These are phyloP conservation scores for Synodontis membranacea DNA, from an alignment of 2,113 vertebrate species.

Conservation along the genomic window DNA sequence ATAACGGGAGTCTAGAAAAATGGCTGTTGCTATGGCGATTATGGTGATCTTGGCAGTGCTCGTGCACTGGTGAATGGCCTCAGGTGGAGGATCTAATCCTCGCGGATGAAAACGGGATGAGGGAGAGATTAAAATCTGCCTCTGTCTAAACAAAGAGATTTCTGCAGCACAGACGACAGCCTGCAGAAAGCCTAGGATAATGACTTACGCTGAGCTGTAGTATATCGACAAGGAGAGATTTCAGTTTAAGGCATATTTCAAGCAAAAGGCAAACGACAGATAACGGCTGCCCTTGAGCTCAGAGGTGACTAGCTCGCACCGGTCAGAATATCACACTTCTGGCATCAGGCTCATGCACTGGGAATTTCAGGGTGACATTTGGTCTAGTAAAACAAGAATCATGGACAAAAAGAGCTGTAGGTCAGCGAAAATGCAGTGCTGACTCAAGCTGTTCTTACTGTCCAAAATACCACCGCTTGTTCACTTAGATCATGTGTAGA, in stretches of 20 bases:
- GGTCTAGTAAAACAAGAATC: conserved; percentile 51
- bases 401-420: conserved; percentile 6
- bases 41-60: conserved; percentile 37
- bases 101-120: conserved; percentile 33
- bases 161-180: conserved; percentile 5
- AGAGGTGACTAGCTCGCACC: not conserved
- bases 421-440: conserved; percentile 60
- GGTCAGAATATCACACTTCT: not conserved
- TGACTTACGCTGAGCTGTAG: conserved; percentile 1
- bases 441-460: conserved; percentile 58
- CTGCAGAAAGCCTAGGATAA: not conserved
- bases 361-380: conserved; percentile 31
- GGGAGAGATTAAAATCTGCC: conserved; percentile 29
- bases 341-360: conserved; percentile 1
- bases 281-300: not conserved
- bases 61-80: conserved; percentile 30
- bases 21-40: conserved; percentile 49
- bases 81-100: conserved; percentile 42
- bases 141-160: conserved; percentile 37
- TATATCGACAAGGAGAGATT: conserved; percentile 28
- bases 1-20: conserved; percentile 38
- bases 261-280: not conserved
- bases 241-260: not conserved
- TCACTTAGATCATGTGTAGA: conserved; percentile 39
- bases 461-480: conserved; percentile 49